These are phyloP conservation scores for Styela plicata DNA, from an alignment of 23 tunicate species.

Conservation along the genomic window DNA sequence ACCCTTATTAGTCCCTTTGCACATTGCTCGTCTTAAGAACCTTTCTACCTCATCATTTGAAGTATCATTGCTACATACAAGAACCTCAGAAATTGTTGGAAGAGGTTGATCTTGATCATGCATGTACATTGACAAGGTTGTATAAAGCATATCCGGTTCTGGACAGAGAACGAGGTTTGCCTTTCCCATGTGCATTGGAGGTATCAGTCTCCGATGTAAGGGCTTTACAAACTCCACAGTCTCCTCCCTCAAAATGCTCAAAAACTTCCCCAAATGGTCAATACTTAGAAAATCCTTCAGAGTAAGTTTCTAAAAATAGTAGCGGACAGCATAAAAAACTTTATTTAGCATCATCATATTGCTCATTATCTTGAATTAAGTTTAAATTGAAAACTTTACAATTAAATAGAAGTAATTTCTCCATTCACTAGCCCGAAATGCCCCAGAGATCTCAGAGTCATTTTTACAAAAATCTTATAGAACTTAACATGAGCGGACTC, in stretches of 20 bases:
- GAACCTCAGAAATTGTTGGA: slow-evolving; percentile 48
- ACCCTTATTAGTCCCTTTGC: not conserved
- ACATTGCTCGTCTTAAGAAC: slow-evolving; percentile 52
- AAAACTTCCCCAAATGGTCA: slow-evolving; percentile 60
- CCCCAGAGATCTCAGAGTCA: too few relatives aligned
- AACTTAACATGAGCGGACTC: too few relatives aligned
- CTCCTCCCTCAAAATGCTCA: slow-evolving; percentile 9
- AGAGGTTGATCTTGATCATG: slow-evolving; percentile 15
- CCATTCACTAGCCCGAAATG: too few relatives aligned
- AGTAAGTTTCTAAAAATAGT: slow-evolving; percentile 38
- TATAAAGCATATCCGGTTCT: slow-evolving; percentile 23
- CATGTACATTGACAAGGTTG: slow-evolving; percentile 36
- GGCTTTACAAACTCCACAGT: not conserved
- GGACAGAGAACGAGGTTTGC: slow-evolving; percentile 38
- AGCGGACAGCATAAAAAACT: not conserved
- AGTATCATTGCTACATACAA: slow-evolving; percentile 41
- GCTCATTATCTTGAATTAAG: too few relatives aligned
- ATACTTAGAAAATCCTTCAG: slow-evolving; percentile 60
- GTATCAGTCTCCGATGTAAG: not conserved
- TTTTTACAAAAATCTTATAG: too few relatives aligned
- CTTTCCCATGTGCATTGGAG: slow-evolving; percentile 22
- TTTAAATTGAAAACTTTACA: too few relatives aligned
- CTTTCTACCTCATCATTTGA: slow-evolving; percentile 49
- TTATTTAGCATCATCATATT: too few relatives aligned
- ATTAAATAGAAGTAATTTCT: too few relatives aligned